Conservation (phyloP, 2,113 vertebrate species). For the Tinamus guttatus region DNA sequence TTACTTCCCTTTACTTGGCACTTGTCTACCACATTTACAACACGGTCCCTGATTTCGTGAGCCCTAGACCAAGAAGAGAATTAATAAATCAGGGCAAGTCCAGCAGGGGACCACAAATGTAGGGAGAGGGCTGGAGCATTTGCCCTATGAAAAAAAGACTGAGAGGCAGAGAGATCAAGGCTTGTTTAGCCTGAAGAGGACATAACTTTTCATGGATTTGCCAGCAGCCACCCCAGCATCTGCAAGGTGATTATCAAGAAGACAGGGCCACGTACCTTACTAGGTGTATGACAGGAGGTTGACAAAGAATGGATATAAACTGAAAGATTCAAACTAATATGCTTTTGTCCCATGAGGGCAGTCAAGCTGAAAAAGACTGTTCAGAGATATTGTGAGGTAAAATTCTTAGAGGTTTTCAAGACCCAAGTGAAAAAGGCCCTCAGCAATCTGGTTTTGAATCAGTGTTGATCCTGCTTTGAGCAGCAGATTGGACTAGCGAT, state of each 20-base stretch:
- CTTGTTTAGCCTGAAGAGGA: no score
- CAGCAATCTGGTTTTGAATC: neutral
- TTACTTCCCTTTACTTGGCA: neutral
- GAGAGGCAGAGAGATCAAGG: no score
- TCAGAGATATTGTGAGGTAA: neutral
- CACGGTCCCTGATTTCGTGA: neutral
- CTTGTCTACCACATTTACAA: neutral
- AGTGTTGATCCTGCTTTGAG: neutral
- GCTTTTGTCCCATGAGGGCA: neutral
- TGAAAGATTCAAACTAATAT: neutral
- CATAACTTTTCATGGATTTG: no score
- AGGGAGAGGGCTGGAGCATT: neutral
- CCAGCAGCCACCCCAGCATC: no score
- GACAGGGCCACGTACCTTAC: no score
- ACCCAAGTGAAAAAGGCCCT: neutral
- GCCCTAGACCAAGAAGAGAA: neutral
- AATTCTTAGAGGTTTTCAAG: neutral
- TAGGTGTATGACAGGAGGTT: neutral
- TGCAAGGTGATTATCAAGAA: no score
- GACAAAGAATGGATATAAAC: neutral
- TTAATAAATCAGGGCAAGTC: neutral
- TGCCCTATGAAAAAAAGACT: neutral
- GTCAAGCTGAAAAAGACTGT: neutral
- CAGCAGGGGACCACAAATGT: neutral
- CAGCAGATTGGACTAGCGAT: neutral